Conservation (phyloP, 2,113 vertebrate genomes). For the Psilopogon haemacephalus region DNA sequence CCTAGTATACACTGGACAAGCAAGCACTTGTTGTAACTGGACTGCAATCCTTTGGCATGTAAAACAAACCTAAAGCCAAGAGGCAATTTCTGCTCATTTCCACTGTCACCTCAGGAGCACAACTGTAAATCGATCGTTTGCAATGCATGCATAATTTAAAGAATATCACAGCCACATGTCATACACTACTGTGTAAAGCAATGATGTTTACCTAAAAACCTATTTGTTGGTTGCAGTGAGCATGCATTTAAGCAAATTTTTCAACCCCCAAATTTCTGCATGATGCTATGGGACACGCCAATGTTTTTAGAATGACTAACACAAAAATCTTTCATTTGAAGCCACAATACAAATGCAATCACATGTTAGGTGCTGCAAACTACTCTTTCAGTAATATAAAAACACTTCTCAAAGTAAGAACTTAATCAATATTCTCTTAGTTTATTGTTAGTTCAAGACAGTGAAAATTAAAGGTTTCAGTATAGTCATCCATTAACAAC, state of each 20-base stretch:
- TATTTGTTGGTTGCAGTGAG: background rate
- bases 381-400: background rate
- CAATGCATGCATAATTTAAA: background rate
- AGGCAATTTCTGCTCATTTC: background rate
- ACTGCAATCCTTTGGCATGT: background rate
- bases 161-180: background rate
- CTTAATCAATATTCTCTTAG: background rate
- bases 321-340: background rate
- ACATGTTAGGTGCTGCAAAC: background rate
- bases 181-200: background rate
- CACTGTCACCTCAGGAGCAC: background rate
- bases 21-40: background rate
- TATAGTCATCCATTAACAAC: background rate
- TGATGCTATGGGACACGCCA: background rate
- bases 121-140: rapidly evolving
- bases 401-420: conserved; percentile 9
- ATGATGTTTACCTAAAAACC: background rate
- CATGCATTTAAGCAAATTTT: background rate
- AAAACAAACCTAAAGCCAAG: background rate
- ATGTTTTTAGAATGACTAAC: background rate
- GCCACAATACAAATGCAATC: background rate
- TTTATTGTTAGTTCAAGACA: background rate
- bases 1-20: background rate
- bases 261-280: background rate
- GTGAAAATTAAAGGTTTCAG: background rate